Base-by-base conservation (phyloP, 2,113 vertebrate species). In the Laticauda laticaudata region DNA sequence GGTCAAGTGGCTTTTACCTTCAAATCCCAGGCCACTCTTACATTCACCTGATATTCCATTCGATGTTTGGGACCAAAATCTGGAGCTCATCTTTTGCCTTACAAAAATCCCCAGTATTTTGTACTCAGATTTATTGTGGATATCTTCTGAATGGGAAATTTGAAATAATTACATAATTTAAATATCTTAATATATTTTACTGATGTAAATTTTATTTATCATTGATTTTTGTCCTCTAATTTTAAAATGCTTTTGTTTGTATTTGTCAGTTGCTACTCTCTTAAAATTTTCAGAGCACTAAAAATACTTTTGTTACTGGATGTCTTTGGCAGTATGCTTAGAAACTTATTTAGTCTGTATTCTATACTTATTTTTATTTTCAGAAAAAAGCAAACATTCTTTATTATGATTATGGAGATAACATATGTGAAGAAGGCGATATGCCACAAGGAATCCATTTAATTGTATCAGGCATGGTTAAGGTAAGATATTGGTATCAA, bases 381-480 rank as follows among this genome's bases (percentile, higher is more conserved):
- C 90, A 97, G 97, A 95, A 95, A 90, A 97, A 93, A 96, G 94
- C 96, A 91, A 95, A 54, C 64, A 93, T 97, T 64, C 92, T 94
- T 86, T 97, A 92, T 92, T 97, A 96, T 94, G 96, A 97, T 86
- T 97, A 97, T 55, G 96, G 96, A 45, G 96, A 97, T 86, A n/a
- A 94, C 59, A 96, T 97, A 87, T 97, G 94, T 86, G 93, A 85
- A 86, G 96, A 97, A 95, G 95, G 94, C 18, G 95, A 97, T 90
- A 94, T 96, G 94, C 95, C 96, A 5, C 93, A 95, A 92, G 97
- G 97, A 94, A 97, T 98, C 93, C 96, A 97, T 91, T 64, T 97
- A 54, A 97, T 97, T 90, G 96, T 97, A 94, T 98, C 97, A 29
- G 97, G 97, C 94, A 97, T 97, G 97, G 94, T 97, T 81, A 96